Evolutionary conservation across 2,113 vertebrate genomes (phyloP).

Genomic region (Progne subis): DNA sequence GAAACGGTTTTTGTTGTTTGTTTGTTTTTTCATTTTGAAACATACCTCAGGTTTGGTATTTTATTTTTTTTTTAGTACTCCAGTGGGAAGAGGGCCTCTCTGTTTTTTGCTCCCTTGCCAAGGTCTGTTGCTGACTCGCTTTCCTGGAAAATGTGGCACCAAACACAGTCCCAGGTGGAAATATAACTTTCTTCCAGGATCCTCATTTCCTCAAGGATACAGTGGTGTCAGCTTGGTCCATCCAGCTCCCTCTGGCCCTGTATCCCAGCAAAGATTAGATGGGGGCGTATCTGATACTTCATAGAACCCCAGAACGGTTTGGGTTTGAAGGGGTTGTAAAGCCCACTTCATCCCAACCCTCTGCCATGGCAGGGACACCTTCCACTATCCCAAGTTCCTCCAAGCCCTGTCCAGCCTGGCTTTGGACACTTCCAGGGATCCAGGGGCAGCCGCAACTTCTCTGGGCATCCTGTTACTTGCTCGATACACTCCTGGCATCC

Average conservation of each 20-base stretch:
- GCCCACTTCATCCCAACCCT: background rate
- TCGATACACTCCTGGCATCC: fast-evolving
- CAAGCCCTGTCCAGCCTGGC: background rate
- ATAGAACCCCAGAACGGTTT: background rate
- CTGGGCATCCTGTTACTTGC: background rate
- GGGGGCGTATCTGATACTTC: background rate
- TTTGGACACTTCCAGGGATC: background rate
- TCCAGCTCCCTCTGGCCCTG: background rate
- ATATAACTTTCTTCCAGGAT: background rate
- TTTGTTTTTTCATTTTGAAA: background rate
- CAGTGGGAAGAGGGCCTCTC: background rate
- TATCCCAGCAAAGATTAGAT: background rate
- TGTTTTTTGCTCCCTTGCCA: fast-evolving
- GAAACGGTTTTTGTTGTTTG: background rate
- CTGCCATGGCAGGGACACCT: background rate
- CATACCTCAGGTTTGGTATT: background rate
- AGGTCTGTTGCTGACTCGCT: fast-evolving
- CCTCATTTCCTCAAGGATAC: background rate
- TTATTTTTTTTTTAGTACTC: background rate
- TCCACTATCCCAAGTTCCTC: background rate
- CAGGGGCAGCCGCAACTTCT: background rate
- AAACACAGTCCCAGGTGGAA: background rate
- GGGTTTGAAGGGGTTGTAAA: background rate
- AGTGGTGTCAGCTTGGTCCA: background rate
- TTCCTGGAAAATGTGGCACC: background rate